These are phyloP conservation scores for Drosophila lacertosa DNA, from an alignment of 1,140 invertebrate species.

Conservation along the genomic window DNA sequence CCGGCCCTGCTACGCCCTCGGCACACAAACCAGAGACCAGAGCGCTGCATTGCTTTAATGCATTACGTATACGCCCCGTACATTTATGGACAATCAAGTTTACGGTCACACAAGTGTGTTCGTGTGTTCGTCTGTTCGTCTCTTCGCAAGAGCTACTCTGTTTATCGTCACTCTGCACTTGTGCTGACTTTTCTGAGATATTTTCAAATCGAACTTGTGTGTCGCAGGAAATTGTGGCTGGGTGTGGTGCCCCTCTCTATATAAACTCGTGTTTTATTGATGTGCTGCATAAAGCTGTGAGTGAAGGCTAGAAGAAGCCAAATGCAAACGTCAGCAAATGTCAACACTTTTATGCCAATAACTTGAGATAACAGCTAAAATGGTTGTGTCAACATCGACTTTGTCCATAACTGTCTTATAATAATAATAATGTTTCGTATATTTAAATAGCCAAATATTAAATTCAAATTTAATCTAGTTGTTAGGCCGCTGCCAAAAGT, in stretches of 20 bases:
- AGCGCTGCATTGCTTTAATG: constrained; percentile 66
- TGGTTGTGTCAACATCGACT: not conserved
- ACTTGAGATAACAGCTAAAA: not conserved
- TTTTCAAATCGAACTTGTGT: constrained; percentile 71
- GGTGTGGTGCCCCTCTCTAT: constrained; percentile 5
- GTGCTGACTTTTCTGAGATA: constrained; percentile 72
- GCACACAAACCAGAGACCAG: constrained; percentile 7
- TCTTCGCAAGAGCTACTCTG: constrained; percentile 31
- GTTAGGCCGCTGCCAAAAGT: not conserved
- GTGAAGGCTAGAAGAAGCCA: constrained; percentile 2
- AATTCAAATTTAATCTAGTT: constrained; percentile 2
- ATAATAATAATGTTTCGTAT: not conserved
- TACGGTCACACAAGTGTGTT: constrained; percentile 34
- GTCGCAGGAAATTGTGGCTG: constrained; percentile 37
- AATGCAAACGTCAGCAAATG: constrained; percentile 17
- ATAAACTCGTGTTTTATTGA: constrained; percentile 23
- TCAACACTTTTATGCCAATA: not conserved
- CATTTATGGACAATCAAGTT: constrained; percentile 80
- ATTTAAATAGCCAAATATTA: not conserved
- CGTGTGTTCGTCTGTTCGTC: constrained; percentile 8
- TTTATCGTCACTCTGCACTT: constrained; percentile 75
- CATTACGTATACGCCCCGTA: constrained; percentile 81
- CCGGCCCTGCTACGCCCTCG: constrained; percentile 21
- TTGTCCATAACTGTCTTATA: not conserved
- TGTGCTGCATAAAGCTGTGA: constrained; percentile 18